Percentiles rank a stretch among this genome's conserved stretches.
Evolutionary conservation across 2,113 vertebrate species (phyloP).

Genomic region (Xiphophorus maculatus): DNA sequence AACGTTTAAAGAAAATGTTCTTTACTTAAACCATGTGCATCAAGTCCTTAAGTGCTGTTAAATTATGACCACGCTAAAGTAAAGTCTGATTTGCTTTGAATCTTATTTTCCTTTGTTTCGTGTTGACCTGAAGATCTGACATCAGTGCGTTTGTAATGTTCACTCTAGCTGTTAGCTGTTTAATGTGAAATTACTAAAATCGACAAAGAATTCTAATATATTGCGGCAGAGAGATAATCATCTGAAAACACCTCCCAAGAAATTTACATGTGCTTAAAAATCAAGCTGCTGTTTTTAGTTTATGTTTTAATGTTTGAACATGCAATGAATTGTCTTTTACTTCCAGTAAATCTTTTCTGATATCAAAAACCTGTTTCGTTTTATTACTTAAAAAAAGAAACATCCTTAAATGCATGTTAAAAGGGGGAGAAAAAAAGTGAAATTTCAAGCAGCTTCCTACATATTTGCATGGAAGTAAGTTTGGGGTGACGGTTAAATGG

Average conservation of each 20-base stretch:
- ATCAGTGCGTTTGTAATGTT: neutral
- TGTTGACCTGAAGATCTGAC: neutral
- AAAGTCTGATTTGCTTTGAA: neutral
- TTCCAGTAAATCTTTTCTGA: neutral
- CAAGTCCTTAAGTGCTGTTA: neutral
- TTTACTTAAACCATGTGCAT: neutral
- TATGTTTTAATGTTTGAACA: neutral
- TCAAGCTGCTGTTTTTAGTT: neutral
- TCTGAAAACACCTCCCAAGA: neutral
- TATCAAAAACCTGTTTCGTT: neutral
- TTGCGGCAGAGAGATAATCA: neutral
- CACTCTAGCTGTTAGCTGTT: neutral
- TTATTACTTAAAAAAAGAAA: too few relatives aligned
- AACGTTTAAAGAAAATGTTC: neutral
- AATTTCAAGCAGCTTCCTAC: too few relatives aligned
- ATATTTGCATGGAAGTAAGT: too few relatives aligned
- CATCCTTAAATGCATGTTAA: too few relatives aligned
- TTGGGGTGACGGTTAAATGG: too few relatives aligned
- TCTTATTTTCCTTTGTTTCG: neutral
- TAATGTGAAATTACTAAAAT: constrained; percentile 1
- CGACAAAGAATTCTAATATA: constrained; percentile 21
- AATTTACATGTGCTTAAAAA: neutral
- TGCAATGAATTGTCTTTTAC: neutral
- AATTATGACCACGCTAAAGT: neutral
- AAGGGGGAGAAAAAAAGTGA: too few relatives aligned